Evolutionary conservation across 2,113 vertebrate genomes (phyloP).

Genomic region (Scortum barcoo): DNA sequence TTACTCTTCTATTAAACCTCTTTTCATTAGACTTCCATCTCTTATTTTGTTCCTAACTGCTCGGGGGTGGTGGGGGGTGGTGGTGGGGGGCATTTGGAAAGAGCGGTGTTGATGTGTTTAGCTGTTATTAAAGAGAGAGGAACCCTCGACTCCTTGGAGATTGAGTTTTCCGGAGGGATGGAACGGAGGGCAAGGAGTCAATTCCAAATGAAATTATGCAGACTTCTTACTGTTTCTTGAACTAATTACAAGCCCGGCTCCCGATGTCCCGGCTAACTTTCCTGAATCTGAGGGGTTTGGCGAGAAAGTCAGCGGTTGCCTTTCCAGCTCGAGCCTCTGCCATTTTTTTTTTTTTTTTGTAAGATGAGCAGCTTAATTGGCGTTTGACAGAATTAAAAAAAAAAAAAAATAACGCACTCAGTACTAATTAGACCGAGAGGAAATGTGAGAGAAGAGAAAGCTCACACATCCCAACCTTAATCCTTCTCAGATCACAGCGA

Average conservation of each 20-base stretch:
- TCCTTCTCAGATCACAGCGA: conserved; percentile 1
- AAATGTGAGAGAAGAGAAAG: conserved; percentile 9
- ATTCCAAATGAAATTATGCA: conserved; percentile 78
- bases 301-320: conserved; percentile 20
- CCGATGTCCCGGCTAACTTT: conserved; percentile 60
- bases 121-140: conserved; percentile 75
- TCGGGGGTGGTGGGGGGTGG: conserved; percentile 55
- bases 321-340: conserved; percentile 1
- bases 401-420: conserved; percentile 22
- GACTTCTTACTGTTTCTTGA: conserved; percentile 70
- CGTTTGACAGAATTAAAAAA: conserved; percentile 39
- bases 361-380: conserved; percentile 37
- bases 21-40: conserved; percentile 82
- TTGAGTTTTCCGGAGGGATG: conserved; percentile 70
- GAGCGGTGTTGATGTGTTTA: conserved; percentile 78
- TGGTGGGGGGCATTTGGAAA: conserved; percentile 52
- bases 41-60: conserved; percentile 73
- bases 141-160: conserved; percentile 71
- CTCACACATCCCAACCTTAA: not conserved
- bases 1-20: conserved; percentile 77
- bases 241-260: conserved; percentile 69
- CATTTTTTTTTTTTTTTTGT: too few relatives aligned
- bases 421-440: conserved; percentile 28
- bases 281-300: conserved; percentile 19
- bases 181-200: conserved; percentile 69